phyloP scores from a whole-genome alignment of 1,140 invertebrate species.

The Ladona fulva region DNA sequence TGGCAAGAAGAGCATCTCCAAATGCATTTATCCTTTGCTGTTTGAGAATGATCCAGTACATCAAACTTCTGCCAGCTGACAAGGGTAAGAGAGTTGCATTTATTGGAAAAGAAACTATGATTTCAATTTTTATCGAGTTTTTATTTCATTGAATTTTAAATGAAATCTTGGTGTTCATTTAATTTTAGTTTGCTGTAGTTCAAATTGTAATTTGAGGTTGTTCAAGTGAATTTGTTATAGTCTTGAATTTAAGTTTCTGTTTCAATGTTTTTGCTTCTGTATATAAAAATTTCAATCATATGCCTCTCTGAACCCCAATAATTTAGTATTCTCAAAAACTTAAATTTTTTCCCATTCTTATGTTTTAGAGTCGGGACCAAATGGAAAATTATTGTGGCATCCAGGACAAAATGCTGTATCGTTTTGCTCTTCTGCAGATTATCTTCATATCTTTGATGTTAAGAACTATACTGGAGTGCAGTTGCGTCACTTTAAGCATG shows the following conservation, averaged over 20 bases:
- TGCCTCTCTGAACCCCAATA: too few species aligned
- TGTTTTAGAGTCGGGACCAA: background rate
- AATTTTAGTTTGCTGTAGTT: too few species aligned
- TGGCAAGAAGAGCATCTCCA: slow-evolving; percentile 55
- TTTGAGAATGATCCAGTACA: slow-evolving; percentile 53
- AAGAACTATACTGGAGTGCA: slow-evolving; percentile 56
- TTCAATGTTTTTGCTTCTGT: too few species aligned
- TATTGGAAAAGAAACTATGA: too few species aligned
- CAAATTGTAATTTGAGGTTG: too few species aligned
- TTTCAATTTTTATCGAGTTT: too few species aligned
- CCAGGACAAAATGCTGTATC: background rate
- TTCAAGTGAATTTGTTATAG: too few species aligned
- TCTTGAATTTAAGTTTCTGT: too few species aligned
- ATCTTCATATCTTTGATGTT: slow-evolving; percentile 52
- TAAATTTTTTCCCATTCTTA: background rate
- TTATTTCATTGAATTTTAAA: too few species aligned
- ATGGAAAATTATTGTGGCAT: slow-evolving; percentile 1
- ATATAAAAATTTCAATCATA: too few species aligned
- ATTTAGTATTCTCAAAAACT: too few species aligned
- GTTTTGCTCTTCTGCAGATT: slow-evolving; percentile 20
- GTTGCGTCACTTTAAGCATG: slow-evolving; percentile 72
- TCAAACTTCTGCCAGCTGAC: slow-evolving; percentile 53
- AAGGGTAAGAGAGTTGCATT: slow-evolving; percentile 37
- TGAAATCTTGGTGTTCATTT: too few species aligned
- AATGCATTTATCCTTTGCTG: slow-evolving; percentile 52